phyloP scores from a whole-genome alignment of 2,113 vertebrate species.

The Martes martes region DNA sequence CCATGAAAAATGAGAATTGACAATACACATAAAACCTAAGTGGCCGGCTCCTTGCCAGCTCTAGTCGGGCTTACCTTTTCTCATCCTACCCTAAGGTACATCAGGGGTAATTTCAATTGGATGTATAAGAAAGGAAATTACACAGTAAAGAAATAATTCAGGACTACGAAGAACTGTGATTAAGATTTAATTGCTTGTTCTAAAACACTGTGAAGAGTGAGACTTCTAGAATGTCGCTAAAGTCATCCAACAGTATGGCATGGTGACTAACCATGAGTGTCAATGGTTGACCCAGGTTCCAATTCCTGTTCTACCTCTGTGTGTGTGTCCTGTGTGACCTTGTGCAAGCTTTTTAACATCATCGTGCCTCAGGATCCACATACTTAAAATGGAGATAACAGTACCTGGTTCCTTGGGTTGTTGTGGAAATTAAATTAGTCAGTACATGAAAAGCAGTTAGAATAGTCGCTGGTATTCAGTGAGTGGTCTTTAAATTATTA shows the following conservation, averaged over 20 bases:
- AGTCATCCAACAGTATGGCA: rapidly evolving
- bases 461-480: background rate
- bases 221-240: background rate
- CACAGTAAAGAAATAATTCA: background rate
- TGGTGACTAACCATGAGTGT: background rate
- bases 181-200: background rate
- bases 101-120: background rate
- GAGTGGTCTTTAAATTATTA: background rate
- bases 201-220: background rate
- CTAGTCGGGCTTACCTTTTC: background rate
- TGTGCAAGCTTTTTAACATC: background rate
- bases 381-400: background rate
- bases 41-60: background rate
- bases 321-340: background rate
- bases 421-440: background rate
- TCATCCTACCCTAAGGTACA: background rate
- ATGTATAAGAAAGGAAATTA: background rate
- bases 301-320: background rate
- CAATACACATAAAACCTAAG: background rate
- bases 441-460: background rate
- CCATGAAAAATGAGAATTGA: background rate
- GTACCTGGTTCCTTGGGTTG: background rate
- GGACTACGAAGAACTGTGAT: background rate
- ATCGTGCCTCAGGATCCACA: background rate
- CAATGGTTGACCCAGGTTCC: background rate